Conservation (phyloP, 2,888 invertebrate species). For the Oasisia sp. region DNA sequence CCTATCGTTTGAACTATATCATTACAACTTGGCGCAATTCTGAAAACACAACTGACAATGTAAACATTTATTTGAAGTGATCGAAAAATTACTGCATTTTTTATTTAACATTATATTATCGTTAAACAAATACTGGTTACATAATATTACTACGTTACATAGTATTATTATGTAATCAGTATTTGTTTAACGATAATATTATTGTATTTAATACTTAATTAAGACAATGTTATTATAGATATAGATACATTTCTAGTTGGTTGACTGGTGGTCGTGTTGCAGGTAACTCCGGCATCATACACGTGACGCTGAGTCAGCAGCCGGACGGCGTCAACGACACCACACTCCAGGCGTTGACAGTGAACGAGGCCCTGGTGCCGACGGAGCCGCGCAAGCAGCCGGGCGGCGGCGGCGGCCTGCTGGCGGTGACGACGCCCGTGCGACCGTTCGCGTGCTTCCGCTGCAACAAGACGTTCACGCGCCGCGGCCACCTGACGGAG, state of each 20-base stretch:
- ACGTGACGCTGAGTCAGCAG: not conserved
- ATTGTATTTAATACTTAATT: not conserved
- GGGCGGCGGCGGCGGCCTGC: not conserved
- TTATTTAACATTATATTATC: not conserved
- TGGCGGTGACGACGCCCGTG: not conserved
- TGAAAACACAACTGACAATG: no score
- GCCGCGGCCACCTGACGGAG: not conserved
- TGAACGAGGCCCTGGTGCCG: not conserved
- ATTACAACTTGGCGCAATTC: no score
- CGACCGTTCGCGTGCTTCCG: not conserved
- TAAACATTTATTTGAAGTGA: no score
- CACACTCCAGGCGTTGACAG: not conserved
- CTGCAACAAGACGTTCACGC: constrained; percentile 12
- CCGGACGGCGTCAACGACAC: not conserved
- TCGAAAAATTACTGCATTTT: not conserved
- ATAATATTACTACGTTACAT: no score
- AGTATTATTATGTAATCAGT: not conserved
- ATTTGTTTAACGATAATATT: not conserved
- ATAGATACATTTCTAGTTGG: no score
- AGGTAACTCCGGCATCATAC: not conserved
- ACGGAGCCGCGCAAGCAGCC: not conserved
- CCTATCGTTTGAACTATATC: no score
- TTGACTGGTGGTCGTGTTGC: not conserved
- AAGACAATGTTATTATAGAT: no score
- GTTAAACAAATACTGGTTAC: not conserved